Conservation (phyloP, 2,888 invertebrate genomes). For the Platycnemis pennipes region DNA sequence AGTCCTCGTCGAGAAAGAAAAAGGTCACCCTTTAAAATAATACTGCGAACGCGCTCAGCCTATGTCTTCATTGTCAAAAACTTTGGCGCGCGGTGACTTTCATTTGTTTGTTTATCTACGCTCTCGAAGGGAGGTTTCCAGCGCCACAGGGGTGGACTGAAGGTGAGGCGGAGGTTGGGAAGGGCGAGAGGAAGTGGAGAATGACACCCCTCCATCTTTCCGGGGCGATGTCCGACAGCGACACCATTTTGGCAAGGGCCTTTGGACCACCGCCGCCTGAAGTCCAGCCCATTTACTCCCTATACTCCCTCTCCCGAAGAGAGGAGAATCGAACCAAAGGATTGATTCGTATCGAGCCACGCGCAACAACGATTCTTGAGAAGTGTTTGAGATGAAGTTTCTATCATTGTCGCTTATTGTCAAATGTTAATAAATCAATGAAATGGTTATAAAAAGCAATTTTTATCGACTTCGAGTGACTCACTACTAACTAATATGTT, state of each 20-base stretch:
- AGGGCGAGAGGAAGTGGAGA: not conserved
- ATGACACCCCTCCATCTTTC: not conserved
- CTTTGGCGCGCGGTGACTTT: not conserved
- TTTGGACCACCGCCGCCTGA: slow-evolving; percentile 20
- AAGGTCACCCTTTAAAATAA: not conserved
- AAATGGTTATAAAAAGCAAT: too few relatives aligned
- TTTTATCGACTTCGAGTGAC: too few relatives aligned
- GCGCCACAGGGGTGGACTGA: not conserved
- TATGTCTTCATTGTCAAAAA: not conserved
- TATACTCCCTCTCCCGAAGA: not conserved
- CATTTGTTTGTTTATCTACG: not conserved
- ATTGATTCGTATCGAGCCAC: not conserved
- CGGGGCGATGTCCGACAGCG: slow-evolving; percentile 43
- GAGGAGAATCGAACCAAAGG: not conserved
- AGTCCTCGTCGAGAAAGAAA: too few relatives aligned
- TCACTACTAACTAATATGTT: too few relatives aligned
- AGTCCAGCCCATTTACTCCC: not conserved
- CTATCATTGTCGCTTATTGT: too few relatives aligned
- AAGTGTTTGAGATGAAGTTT: too few relatives aligned
- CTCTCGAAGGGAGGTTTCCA: not conserved
- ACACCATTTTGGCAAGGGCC: slow-evolving; percentile 58
- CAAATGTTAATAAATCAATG: too few relatives aligned
- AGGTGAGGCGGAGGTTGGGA: not conserved
- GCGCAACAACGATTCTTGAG: too few relatives aligned
- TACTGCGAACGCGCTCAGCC: not conserved